Base-by-base conservation (phyloP, 2,888 invertebrate genomes). In the Clitarchus hookeri region DNA sequence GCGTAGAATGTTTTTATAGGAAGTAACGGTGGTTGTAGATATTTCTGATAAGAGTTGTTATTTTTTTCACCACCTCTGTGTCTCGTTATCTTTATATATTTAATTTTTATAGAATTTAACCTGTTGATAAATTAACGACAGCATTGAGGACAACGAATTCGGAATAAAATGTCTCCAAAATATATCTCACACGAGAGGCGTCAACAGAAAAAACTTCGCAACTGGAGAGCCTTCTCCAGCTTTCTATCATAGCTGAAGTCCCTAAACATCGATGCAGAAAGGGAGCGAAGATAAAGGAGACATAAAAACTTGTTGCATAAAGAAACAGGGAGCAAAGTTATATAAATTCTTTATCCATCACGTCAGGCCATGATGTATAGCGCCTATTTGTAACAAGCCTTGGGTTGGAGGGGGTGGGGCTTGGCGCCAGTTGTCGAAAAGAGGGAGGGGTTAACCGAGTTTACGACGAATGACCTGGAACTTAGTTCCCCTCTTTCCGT, bases 391-490 rank as follows among this genome's bases (percentile, higher is more conserved):
- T 82, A 44, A 36, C 19, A 82, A 82, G 82, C 27, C 82, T n/a
- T 36, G 13, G 82, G 36, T 19, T 11, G 65, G 23, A 65, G 65
- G 65, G 65, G 65, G 65, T 23, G 65, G 19, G 65, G 65, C 65
- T 65, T 65, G 65, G 65, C 65, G 65, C 65, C 65, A 65, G 65
- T 65, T 65, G 65, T 6, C 11, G 82, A 27, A 36, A 27, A 44
- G 36, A 6, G 36, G 82, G 82, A 27, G 27, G 44, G 82, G 82
- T 36, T 82, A 82, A 82, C 27, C 82, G 36, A 82, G n/a, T 36
- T 82, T 36, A 82, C 82, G 36, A 82, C 44, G 82, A 44, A 82
- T 82, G 82, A 82, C 36, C 82, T 82, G 44, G 44, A 82, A 82
- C 82, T 82, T 82, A 8, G 82, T 36, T 82, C 44, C 19, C 12